These are phyloP conservation scores for Taurulus bubalis DNA, from an alignment of 2,113 vertebrate genomes.

Conservation along the genomic window DNA sequence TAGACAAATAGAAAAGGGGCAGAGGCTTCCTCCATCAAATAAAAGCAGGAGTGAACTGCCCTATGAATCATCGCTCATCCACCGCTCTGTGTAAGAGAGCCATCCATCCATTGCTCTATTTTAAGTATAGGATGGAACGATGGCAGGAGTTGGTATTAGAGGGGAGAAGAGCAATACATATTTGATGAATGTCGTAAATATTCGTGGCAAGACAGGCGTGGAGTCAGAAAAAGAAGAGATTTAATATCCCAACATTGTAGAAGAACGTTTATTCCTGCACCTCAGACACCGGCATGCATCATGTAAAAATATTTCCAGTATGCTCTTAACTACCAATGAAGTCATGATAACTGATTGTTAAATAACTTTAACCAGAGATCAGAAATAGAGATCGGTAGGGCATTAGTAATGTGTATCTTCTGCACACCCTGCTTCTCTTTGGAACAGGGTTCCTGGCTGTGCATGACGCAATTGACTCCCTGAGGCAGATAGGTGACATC, in stretches of 20 bases:
- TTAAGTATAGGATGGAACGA: conserved; percentile 42
- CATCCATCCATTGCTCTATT: conserved; percentile 44
- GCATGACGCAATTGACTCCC: conserved; percentile 84
- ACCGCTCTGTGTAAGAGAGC: not conserved
- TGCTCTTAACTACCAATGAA: not conserved
- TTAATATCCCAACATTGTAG: conserved; percentile 18
- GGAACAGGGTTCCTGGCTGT: conserved; percentile 86
- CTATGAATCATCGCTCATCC: conserved; percentile 54
- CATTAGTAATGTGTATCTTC: not conserved
- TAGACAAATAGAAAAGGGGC: conserved; percentile 25
- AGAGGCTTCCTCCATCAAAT: conserved; percentile 49
- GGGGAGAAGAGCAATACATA: conserved; percentile 64
- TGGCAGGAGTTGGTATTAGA: conserved; percentile 28
- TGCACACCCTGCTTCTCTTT: not conserved
- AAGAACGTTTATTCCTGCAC: conserved; percentile 9
- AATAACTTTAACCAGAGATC: not conserved
- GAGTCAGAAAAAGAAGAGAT: conserved; percentile 37
- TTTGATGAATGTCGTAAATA: conserved; percentile 70
- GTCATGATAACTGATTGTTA: conserved; percentile 10
- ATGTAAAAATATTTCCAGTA: not conserved
- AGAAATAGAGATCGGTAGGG: not conserved
- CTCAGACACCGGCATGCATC: not conserved
- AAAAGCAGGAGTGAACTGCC: conserved; percentile 39
- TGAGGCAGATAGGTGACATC: conserved; percentile 86
- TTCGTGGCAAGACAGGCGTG: conserved; percentile 18